Percentiles rank a stretch among this genome's conserved stretches.
Conservation (phyloP, 2,888 invertebrate species). For the Tenthredo distinguenda region DNA sequence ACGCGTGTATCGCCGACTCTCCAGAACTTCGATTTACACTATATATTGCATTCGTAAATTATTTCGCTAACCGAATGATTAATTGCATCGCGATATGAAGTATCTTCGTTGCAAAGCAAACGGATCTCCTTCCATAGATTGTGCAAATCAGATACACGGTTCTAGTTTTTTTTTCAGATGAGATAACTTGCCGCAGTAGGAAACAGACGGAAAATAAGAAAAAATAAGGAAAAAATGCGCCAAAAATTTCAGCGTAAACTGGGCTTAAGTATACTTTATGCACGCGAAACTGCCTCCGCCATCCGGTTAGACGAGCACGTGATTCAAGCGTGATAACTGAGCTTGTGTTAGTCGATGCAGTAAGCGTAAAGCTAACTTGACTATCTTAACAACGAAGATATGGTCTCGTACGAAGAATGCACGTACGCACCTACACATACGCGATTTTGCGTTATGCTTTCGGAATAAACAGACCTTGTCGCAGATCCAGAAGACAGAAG, state of each 20-base stretch:
- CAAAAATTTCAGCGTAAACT: constrained; percentile 5
- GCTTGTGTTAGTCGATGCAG: neutral
- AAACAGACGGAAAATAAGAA: too few species aligned
- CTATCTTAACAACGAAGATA: neutral
- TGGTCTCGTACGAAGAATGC: neutral
- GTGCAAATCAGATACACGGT: too few species aligned
- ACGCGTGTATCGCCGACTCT: too few species aligned
- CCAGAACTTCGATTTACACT: too few species aligned
- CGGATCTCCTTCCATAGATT: too few species aligned
- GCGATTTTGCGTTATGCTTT: neutral
- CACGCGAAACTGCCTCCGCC: constrained; percentile 48
- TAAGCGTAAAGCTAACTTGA: neutral
- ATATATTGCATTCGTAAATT: too few species aligned
- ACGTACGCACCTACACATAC: neutral
- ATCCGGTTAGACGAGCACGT: constrained; percentile 64
- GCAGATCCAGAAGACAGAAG: neutral
- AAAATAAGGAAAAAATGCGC: neutral
- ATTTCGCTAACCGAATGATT: too few species aligned
- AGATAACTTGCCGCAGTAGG: too few species aligned
- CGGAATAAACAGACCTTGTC: constrained; percentile 34
- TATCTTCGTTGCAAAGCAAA: too few species aligned
- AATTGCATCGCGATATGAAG: too few species aligned
- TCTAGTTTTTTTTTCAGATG: too few species aligned
- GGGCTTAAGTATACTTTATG: constrained; percentile 9
- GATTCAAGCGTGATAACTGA: constrained; percentile 60